These are phyloP conservation scores for Calosoma granatense DNA, from an alignment of 1,140 invertebrate genomes.

Conservation along the genomic window DNA sequence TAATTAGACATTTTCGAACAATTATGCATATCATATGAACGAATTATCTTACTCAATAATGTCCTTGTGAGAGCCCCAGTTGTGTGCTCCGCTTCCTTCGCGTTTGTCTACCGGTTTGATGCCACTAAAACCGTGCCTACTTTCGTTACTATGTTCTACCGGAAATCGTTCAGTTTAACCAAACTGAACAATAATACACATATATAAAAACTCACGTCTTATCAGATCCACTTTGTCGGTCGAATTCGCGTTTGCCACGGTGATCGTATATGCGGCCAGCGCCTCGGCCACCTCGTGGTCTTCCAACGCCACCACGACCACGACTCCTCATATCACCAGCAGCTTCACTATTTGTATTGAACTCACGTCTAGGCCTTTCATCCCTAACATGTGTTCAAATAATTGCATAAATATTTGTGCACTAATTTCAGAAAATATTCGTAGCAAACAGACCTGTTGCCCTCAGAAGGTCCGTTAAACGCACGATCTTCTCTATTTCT, in stretches of 20 bases:
- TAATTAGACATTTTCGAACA: neutral
- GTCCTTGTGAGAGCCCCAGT: constrained; percentile 91
- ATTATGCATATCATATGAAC: neutral
- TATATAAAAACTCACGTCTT: constrained; percentile 58
- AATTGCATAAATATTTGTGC: too few species aligned
- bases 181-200: too few species aligned
- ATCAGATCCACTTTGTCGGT: constrained; percentile 88
- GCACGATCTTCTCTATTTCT: constrained; percentile 56
- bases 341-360: constrained; percentile 36
- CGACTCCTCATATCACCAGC: constrained; percentile 34
- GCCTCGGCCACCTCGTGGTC: constrained; percentile 34
- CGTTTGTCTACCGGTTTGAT: constrained; percentile 89
- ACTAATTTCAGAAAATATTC: too few species aligned
- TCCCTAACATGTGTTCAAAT: constrained; percentile 15
- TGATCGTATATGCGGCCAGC: constrained; percentile 47
- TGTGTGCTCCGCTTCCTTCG: constrained; percentile 87
- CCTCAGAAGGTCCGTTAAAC: constrained; percentile 30
- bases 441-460: constrained; percentile 25
- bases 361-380: constrained; percentile 30
- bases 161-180: too few species aligned
- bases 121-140: constrained; percentile 55
- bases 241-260: constrained; percentile 82
- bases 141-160: constrained; percentile 30
- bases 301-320: constrained; percentile 33
- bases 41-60: constrained; percentile 64